Percentiles rank a stretch among this genome's conserved stretches.
Conservation (phyloP, 2,113 vertebrate genomes). For the Salvator merianae region DNA sequence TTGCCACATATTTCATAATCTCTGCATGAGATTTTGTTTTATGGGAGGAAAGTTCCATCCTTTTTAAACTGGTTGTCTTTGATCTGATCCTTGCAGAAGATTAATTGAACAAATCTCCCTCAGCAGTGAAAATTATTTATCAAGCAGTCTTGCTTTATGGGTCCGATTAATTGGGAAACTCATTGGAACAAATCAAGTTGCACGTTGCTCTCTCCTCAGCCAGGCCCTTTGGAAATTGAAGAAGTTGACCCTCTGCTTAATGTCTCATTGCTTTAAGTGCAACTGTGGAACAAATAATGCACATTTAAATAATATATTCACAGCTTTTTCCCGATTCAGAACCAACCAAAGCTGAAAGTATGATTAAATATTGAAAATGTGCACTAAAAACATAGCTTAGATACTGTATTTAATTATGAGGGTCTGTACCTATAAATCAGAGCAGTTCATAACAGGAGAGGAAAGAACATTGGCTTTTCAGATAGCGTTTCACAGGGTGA, state of each 20-base stretch:
- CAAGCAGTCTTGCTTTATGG: neutral
- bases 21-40: conserved; percentile 15
- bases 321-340: neutral
- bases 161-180: neutral
- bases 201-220: neutral
- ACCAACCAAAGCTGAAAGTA: neutral
- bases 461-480: too few species aligned
- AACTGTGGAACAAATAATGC: neutral
- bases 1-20: conserved; percentile 3
- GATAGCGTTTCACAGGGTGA: too few species aligned
- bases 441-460: too few species aligned
- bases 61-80: conserved; percentile 18
- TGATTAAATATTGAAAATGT: too few species aligned
- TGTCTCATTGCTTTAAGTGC: neutral
- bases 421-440: too few species aligned
- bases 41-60: conserved; percentile 1
- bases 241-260: neutral
- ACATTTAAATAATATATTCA: neutral
- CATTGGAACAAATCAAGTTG: neutral
- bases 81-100: conserved; percentile 14
- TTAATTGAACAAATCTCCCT: conserved; percentile 11
- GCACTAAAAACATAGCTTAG: too few species aligned
- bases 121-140: conserved; percentile 2
- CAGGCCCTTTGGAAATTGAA: neutral
- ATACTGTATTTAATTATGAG: too few species aligned